These are phyloP conservation scores for Pocillopora damicornis DNA, from an alignment of 64 coral and sea anemone species.

Conservation along the genomic window DNA sequence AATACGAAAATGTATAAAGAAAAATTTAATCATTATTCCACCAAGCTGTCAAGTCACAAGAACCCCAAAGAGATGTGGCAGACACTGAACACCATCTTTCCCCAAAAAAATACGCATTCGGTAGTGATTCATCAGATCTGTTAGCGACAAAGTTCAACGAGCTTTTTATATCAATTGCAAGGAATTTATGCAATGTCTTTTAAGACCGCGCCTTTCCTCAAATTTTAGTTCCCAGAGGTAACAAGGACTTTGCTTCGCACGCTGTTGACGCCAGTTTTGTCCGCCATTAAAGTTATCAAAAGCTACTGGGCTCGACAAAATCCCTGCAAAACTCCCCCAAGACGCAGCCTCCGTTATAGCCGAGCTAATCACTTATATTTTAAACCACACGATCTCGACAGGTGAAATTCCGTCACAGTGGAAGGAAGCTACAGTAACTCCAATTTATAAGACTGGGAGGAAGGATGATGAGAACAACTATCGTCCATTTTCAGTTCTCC, in stretches of 20 bases:
- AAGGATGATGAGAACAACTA: too few relatives aligned
- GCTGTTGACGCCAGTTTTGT: slow-evolving; percentile 12
- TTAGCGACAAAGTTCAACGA: slow-evolving; percentile 13
- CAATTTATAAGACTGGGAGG: slow-evolving; percentile 1
- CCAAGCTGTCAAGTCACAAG: slow-evolving; percentile 12
- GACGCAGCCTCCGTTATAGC: not conserved
- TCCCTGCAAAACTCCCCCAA: not conserved
- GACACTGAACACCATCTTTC: slow-evolving; percentile 3
- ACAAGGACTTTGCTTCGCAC: slow-evolving; percentile 8
- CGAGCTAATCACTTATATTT: not conserved
- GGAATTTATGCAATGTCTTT: not conserved
- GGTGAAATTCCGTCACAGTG: slow-evolving; percentile 23
- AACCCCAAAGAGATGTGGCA: slow-evolving; percentile 19
- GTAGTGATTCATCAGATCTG: not conserved
- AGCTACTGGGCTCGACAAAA: not conserved
- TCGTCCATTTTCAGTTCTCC: too few relatives aligned
- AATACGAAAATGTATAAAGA: slow-evolving; percentile 16
- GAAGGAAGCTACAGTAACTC: slow-evolving; percentile 37
- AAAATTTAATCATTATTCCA: slow-evolving; percentile 37
- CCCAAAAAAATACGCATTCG: not conserved
- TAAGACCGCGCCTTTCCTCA: not conserved
- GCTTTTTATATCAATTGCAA: slow-evolving; percentile 1
- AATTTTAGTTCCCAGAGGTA: slow-evolving; percentile 2
- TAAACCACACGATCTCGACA: not conserved
- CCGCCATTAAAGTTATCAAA: too few relatives aligned